Percentiles rank a stretch among this genome's conserved stretches.
These are phyloP conservation scores for Hyposoter dolosus DNA, from an alignment of 2,888 invertebrate species.

Conservation along the genomic window DNA sequence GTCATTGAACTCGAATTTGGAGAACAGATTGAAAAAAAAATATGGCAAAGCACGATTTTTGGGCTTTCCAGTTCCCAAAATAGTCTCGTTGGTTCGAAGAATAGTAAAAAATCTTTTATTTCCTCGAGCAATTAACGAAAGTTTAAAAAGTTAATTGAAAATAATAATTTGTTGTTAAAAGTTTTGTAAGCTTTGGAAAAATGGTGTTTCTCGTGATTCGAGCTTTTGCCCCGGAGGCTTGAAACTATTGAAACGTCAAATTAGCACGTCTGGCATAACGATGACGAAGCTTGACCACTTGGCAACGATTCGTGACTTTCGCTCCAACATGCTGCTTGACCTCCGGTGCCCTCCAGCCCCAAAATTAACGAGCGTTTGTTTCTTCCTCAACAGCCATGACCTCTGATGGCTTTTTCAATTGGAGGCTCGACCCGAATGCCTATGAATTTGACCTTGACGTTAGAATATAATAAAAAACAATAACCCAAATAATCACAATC, in stretches of 20 bases:
- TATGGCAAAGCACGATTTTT: background rate
- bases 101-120: background rate
- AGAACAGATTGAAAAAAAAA: background rate
- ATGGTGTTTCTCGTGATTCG: background rate
- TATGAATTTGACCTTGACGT: background rate
- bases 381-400: slow-evolving; percentile 2
- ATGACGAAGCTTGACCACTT: slow-evolving; percentile 16
- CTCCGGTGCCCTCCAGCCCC: background rate
- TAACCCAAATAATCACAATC: background rate
- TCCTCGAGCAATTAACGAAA: background rate
- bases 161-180: background rate
- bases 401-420: background rate
- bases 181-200: background rate
- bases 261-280: slow-evolving; percentile 13
- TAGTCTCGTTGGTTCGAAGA: background rate
- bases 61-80: slow-evolving; percentile 13
- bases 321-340: background rate
- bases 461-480: background rate
- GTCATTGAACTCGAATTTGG: background rate
- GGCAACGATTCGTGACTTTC: slow-evolving; percentile 16
- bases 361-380: background rate
- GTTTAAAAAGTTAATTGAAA: background rate
- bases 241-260: background rate
- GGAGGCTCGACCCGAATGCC: background rate
- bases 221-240: background rate